Base-by-base conservation (phyloP, 2,888 invertebrate species). In the Actias luna region DNA sequence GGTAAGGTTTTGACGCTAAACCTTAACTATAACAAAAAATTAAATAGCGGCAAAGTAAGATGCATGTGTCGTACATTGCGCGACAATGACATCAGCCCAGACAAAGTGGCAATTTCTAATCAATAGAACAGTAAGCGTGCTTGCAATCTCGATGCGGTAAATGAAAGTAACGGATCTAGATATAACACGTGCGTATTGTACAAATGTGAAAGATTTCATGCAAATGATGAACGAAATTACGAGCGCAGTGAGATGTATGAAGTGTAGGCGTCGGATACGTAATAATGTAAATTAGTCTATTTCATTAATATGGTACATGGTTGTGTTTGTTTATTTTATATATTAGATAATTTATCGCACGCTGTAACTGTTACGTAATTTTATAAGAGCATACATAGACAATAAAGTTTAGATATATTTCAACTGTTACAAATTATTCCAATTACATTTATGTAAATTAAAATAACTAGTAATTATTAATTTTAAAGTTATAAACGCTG, bases 121-220 rank as follows among this genome's bases (percentile, higher is more conserved):
- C 85, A 84, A 83, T 82, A 75, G 72, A 71, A 66, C 63, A 69
- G 59, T 66, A 66, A 71, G 67, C 88, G 87, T 88, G 87, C 76
- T 69, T 76, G 67, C 78, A 79, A 87, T 88, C 77, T 68, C 78
- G 78, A 85, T 81, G 68, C 60, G 59, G 62, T 61, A 72, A 84
- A 84, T 73, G 88, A 88, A 89, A 89, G 88, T 82, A 75, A 75
- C 82, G 84, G 84, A 87, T 87, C 82, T 83, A 80, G 80, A 78
- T 84, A 80, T 73, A 65, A 69, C 65, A 75, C 79, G 78, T 73
- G 75, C 68, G 66, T 63, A 65, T 69, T 71, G 69, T 78, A 79
- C 77, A 67, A 77, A 79, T 78, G 65, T 62, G 69, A 63, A 42
- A 31, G 52, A 52, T 58, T 61, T 61, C 68, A 73, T 76, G 67